phyloP scores from a whole-genome alignment of 2,797 vertebrate species.

The Phoeniculus purpureus region DNA sequence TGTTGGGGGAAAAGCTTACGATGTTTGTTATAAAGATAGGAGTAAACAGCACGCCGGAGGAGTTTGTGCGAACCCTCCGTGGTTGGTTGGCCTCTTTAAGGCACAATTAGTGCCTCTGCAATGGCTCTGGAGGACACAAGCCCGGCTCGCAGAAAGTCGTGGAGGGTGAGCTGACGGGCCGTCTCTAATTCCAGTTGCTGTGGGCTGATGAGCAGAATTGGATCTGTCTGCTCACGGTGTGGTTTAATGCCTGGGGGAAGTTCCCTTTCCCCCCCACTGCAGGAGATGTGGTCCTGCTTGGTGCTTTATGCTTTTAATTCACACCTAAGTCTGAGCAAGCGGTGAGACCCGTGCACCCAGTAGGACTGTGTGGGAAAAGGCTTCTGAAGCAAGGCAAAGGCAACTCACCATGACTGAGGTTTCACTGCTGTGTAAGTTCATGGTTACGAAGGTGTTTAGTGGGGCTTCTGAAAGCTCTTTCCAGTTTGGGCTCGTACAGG shows the following conservation, averaged over 20 bases:
- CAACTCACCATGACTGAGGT: background rate
- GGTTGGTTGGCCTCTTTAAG: background rate
- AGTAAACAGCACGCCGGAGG: conserved; percentile 56
- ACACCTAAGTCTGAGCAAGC: fast-evolving
- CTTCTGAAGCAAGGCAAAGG: background rate
- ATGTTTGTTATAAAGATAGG: conserved; percentile 53
- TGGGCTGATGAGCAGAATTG: background rate
- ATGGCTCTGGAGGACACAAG: background rate
- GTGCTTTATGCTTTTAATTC: background rate
- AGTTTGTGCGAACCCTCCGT: background rate
- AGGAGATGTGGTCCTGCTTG: background rate
- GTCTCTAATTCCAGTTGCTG: background rate
- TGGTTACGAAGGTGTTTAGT: background rate
- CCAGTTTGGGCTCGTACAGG: background rate
- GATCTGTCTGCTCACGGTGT: fast-evolving
- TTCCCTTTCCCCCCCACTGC: background rate
- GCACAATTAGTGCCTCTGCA: background rate
- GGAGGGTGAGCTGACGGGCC: background rate
- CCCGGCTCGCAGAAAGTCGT: background rate
- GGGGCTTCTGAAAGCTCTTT: background rate
- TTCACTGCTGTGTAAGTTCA: background rate
- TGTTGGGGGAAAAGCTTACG: conserved; percentile 45
- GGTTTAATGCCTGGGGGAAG: background rate
- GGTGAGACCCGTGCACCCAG: background rate
- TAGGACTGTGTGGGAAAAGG: background rate